Percentiles rank a stretch among this genome's conserved stretches.
These are phyloP conservation scores for Oscheius sp. DNA, from an alignment of 2,888 invertebrate genomes.

Conservation along the genomic window DNA sequence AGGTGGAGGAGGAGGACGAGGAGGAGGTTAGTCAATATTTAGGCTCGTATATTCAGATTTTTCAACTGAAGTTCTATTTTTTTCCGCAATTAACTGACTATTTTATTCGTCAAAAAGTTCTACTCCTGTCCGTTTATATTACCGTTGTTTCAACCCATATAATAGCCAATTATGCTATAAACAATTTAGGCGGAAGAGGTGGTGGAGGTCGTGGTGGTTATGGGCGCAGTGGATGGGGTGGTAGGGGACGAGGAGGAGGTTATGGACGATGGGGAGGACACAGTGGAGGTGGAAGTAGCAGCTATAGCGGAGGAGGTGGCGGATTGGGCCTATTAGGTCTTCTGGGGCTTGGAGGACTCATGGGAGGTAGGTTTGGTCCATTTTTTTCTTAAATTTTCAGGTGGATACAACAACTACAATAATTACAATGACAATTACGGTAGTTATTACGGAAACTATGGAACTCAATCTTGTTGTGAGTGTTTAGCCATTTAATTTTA, in stretches of 20 bases:
- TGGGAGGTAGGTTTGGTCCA: no score
- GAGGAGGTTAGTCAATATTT: no score
- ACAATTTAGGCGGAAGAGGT: neutral
- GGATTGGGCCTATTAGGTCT: conserved; percentile 7
- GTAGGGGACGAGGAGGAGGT: neutral
- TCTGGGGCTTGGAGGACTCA: neutral
- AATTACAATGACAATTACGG: neutral
- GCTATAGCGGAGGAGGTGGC: neutral
- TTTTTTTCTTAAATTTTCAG: no score
- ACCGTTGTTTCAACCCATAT: no score
- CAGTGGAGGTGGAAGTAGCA: neutral
- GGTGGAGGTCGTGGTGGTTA: neutral
- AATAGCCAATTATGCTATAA: no score
- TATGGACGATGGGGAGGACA: neutral
- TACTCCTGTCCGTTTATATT: no score
- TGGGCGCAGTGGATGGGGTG: neutral
- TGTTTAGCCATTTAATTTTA: neutral
- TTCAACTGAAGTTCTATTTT: no score
- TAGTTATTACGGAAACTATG: neutral
- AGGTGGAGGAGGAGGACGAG: no score
- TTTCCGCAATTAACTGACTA: no score
- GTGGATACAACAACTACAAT: neutral
- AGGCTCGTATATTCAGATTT: no score
- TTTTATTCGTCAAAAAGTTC: no score
- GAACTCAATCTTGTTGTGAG: neutral